Conservation (phyloP, 2,888 invertebrate species). For the Magallana nippona region DNA sequence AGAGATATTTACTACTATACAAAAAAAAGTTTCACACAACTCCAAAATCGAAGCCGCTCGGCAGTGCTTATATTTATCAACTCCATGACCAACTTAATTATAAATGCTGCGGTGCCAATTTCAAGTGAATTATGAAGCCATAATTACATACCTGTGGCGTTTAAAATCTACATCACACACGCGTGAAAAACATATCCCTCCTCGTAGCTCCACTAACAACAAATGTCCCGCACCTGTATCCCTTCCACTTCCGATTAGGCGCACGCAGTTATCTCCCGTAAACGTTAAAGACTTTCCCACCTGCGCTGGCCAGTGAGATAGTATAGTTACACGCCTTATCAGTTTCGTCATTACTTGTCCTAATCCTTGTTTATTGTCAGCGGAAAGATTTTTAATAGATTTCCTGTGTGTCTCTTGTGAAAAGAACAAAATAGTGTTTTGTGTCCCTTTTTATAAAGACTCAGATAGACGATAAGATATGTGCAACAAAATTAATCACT, state of each 20-base stretch:
- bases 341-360: constrained; percentile 27
- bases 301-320: constrained; percentile 11
- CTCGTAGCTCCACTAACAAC: constrained; percentile 23
- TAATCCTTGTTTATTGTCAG: constrained; percentile 33
- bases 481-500: too few species aligned
- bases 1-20: neutral
- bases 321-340: neutral
- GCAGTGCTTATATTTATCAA: neutral
- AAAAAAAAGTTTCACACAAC: neutral
- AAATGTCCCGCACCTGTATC: constrained; percentile 27
- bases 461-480: too few species aligned
- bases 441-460: too few species aligned
- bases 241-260: constrained; percentile 25
- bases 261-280: constrained; percentile 32
- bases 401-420: too few species aligned
- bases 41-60: too few species aligned
- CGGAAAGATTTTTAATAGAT: constrained; percentile 17
- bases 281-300: constrained; percentile 8
- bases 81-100: neutral
- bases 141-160: constrained; percentile 31
- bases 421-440: too few species aligned
- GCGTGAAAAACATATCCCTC: constrained; percentile 23
- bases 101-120: neutral
- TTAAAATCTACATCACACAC: constrained; percentile 27
- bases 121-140: constrained; percentile 24